Evolutionary conservation across 2,888 invertebrate genomes (phyloP), one percentile per base, ranked within the genome.

Genomic region (Scotopteryx bipunctaria): DNA sequence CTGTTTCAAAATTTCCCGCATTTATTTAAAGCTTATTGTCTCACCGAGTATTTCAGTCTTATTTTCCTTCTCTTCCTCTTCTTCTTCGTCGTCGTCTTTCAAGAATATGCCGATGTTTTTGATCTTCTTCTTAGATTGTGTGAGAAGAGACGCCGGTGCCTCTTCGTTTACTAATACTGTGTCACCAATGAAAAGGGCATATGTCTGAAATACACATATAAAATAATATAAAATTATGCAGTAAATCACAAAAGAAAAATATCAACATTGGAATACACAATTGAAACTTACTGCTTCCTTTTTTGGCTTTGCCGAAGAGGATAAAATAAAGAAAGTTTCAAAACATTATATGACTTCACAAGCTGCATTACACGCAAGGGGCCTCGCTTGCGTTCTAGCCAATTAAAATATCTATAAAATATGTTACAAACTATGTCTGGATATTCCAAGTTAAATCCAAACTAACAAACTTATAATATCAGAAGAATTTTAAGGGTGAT

Each of bases 91-190:
- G 36, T 96, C 96, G 65, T 96, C 97, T 81, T 98, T 98, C 16
- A 99, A 92, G 81, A 98, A 98, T 65, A 99, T 98, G 5, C 98
- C 98, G 55, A 99, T 94, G 75, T 98, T 98, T 79, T 98, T 99
- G 3, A 98, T 93, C 74, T 97, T 97, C 89, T 99, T 99, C 81
- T 98, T 99, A 0, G 96, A 96, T 49, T 94, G 94, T 2, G 99
- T 99, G 60, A 99, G 92, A 6, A 98, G 90, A 5, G 95, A 93
- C 0, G 98, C 97, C 0, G 98, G 94, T 43, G 94, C 92, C 80
- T 95, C 96, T 70, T 98, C 98, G 71, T 96, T 97, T 0, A 99
- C 97, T 64, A 98, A 81, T n/a, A 98, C 98, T 9, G 99, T 99
- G 79, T 99, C 99, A 2, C 99, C 99, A 67, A 99, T 93, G 74